These are phyloP conservation scores for Abrostola triplasia DNA, from an alignment of 2,888 invertebrate genomes.

Conservation along the genomic window DNA sequence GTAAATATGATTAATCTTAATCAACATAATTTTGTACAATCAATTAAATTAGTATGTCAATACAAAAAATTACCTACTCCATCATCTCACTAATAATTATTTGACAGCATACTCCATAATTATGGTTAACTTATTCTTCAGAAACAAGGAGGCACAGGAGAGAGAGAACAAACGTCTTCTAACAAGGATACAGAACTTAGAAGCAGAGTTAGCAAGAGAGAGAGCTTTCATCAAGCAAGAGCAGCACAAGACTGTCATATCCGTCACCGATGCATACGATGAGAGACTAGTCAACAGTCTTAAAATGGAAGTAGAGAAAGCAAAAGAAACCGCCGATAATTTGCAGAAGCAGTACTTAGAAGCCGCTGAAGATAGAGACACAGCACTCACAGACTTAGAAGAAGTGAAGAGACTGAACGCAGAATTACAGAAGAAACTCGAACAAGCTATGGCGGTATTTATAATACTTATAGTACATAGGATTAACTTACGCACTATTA, in stretches of 20 bases:
- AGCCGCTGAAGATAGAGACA: constrained; percentile 93
- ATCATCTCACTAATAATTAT: not conserved
- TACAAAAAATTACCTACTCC: not conserved
- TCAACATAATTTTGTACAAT: too few relatives aligned
- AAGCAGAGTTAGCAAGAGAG: constrained; percentile 94
- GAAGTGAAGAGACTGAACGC: constrained; percentile 93
- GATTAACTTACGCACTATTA: not conserved
- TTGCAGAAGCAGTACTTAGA: constrained; percentile 93
- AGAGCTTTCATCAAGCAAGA: constrained; percentile 87
- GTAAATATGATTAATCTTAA: too few relatives aligned
- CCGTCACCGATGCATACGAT: constrained; percentile 88
- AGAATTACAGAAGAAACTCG: constrained; percentile 92
- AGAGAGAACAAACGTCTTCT: constrained; percentile 95
- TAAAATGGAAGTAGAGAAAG: constrained; percentile 92
- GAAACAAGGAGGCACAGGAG: constrained; percentile 95
- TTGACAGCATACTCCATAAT: not conserved
- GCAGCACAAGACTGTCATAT: constrained; percentile 86
- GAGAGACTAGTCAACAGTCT: constrained; percentile 91
- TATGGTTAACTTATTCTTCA: constrained; percentile 49
- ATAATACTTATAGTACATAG: not conserved
- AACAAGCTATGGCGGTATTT: constrained; percentile 89
- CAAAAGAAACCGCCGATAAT: constrained; percentile 93
- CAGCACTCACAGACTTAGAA: constrained; percentile 92
- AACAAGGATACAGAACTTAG: constrained; percentile 93
- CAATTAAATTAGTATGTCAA: too few relatives aligned